Evolutionary conservation across 2,888 invertebrate species (phyloP), one percentile per base, ranked within the genome.

Genomic region (Dryomyza anilis): DNA sequence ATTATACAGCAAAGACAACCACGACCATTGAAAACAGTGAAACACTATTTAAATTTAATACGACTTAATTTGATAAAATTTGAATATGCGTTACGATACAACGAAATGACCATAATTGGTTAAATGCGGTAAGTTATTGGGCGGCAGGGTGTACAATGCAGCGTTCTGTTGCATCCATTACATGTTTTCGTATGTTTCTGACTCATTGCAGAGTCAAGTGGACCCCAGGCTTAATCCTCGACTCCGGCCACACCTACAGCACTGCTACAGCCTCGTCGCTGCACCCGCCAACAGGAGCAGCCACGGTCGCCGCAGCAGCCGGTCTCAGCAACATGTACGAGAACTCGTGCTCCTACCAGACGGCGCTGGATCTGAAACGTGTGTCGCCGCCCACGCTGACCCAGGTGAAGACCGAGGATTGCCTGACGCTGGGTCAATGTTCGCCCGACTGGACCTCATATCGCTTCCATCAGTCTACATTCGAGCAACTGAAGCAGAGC

Each of bases 311-410:
- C 10, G 23, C 43, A 33, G 50, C 60, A 14, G 56, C 16, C 52
- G 57, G 45, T 43, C n/a, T 52, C 25, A 12, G 21, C 62, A 65
- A 57, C 60, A 94, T 94, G 94, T 94, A 94, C 89, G 94, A 94
- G 87, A 94, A 94, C 86, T 94, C 94, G 80, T 94, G 94, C 86
- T 94, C 94, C 84, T 94, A 94, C 86, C 93, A 93, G 81, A 91
- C 91, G 82, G 91, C 91, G 78, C 85, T 92, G 77, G 92, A 92
- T 85, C 85, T 92, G 76, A 92, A 92, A 83, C 86, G 91, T 75
- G 87, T 89, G 71, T 87, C 89, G 68, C 84, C 84, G 71, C 81
- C 78, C 45, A 76, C 80, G 69, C 75, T 79, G 72, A 81, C 80
- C 57, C 84, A 79, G 72, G 82, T 83, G 65, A 86, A 86, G 77